A percentile compares a stretch with the other conserved stretches of the same genome.
Evolutionary conservation across 1,140 invertebrate species (phyloP).

Genomic region (Pogonus chalceus): DNA sequence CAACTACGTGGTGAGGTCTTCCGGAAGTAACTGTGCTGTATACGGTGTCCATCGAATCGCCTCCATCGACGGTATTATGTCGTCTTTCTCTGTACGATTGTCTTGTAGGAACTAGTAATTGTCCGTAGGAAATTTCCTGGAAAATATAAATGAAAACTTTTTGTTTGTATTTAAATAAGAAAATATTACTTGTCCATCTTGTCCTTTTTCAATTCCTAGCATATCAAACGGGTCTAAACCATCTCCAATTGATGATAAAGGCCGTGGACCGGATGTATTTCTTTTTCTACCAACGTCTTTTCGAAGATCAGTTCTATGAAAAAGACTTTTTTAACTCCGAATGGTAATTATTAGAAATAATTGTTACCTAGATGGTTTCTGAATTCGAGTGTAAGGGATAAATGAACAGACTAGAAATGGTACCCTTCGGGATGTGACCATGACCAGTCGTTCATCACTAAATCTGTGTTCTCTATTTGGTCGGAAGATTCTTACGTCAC

Average conservation of each 20-base stretch:
- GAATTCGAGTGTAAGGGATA: conserved; percentile 65
- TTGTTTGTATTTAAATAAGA: conserved; percentile 4
- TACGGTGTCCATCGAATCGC: conserved; percentile 26
- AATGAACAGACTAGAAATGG: conserved; percentile 76
- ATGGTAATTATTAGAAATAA: neutral
- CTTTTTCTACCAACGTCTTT: conserved; percentile 67
- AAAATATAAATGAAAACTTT: conserved; percentile 12
- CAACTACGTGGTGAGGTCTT: conserved; percentile 51
- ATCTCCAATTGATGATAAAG: conserved; percentile 74
- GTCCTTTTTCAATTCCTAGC: conserved; percentile 67
- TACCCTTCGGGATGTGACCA: conserved; percentile 57
- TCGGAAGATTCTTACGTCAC: conserved; percentile 48
- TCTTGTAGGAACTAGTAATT: conserved; percentile 66
- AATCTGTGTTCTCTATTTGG: conserved; percentile 52
- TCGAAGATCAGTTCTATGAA: conserved; percentile 53
- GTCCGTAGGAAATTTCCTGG: conserved; percentile 75
- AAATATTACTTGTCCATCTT: conserved; percentile 63
- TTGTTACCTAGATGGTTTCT: conserved; percentile 50
- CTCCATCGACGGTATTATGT: conserved; percentile 26
- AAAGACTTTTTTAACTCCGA: conserved; percentile 16
- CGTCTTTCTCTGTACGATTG: conserved; percentile 41
- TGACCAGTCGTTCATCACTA: conserved; percentile 64
- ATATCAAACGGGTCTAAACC: conserved; percentile 75
- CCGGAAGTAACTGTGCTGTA: conserved; percentile 27
- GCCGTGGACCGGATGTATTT: conserved; percentile 70